A percentile compares a stretch with the other conserved stretches of the same genome.
These are phyloP conservation scores for Periophthalmus modestus DNA, from an alignment of 2,113 vertebrate genomes.

Conservation along the genomic window DNA sequence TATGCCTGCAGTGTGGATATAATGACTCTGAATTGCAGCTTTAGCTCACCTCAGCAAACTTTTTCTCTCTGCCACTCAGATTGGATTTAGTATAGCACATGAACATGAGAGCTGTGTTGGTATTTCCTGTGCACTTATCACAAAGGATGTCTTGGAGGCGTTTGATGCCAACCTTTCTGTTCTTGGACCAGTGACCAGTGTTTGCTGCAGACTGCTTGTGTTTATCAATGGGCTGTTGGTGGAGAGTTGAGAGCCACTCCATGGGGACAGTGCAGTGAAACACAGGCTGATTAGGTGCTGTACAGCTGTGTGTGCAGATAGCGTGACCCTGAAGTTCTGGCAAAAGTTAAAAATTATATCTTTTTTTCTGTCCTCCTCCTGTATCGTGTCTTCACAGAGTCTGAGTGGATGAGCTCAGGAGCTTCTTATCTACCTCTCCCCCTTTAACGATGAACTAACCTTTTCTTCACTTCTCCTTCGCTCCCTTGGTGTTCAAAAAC, in stretches of 20 bases:
- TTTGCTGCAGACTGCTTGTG: slow-evolving; percentile 25
- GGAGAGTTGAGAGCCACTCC: slow-evolving; percentile 32
- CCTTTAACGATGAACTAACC: slow-evolving; percentile 31
- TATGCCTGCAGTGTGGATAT: not conserved
- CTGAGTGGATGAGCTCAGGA: slow-evolving; percentile 36
- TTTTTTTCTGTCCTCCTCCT: slow-evolving; percentile 15
- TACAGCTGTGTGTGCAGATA: slow-evolving; percentile 61
- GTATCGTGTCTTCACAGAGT: slow-evolving; percentile 6
- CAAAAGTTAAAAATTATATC: slow-evolving; percentile 49
- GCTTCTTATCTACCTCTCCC: slow-evolving; percentile 42
- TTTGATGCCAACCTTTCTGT: slow-evolving; percentile 14
- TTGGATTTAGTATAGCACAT: not conserved
- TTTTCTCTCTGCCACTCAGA: not conserved
- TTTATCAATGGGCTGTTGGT: slow-evolving; percentile 57
- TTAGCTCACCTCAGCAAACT: not conserved
- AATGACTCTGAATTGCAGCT: not conserved
- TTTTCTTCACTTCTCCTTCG: slow-evolving; percentile 1
- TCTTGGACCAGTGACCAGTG: not conserved
- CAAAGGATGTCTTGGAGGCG: slow-evolving; percentile 25
- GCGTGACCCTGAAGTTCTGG: slow-evolving; percentile 50
- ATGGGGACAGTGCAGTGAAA: slow-evolving; percentile 39
- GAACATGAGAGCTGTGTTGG: not conserved
- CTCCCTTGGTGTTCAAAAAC: slow-evolving; percentile 27
- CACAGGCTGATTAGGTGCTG: slow-evolving; percentile 54
- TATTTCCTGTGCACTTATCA: slow-evolving; percentile 18